These are phyloP conservation scores for Megaceryle maxima DNA, from an alignment of 2,113 vertebrate species.

Conservation along the genomic window DNA sequence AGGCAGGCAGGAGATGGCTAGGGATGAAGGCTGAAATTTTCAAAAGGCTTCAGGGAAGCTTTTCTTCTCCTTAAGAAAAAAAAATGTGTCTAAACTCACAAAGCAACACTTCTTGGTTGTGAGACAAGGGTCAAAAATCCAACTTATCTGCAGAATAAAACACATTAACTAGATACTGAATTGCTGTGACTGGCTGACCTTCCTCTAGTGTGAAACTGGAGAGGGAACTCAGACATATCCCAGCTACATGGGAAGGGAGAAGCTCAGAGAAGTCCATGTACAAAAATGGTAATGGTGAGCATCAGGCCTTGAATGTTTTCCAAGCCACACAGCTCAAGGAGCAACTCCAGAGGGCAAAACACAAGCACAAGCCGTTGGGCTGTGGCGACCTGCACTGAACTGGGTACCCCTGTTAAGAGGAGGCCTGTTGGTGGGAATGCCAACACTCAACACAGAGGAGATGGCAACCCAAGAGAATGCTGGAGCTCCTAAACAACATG, in stretches of 20 bases:
- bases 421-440: not conserved
- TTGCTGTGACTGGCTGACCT: not conserved
- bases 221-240: not conserved
- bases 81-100: not conserved
- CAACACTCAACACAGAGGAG: not conserved
- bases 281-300: not conserved
- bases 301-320: not conserved
- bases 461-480: not conserved
- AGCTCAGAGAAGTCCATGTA: fast-evolving
- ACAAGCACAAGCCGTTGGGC: not conserved
- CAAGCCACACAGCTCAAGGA: not conserved
- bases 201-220: not conserved
- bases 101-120: not conserved
- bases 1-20: not conserved
- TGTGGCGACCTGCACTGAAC: not conserved
- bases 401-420: not conserved
- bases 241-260: not conserved
- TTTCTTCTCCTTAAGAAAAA: not conserved
- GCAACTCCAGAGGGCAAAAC: not conserved
- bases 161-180: not conserved
- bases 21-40: not conserved
- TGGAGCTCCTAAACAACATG: not conserved
- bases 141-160: not conserved
- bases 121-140: not conserved
- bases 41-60: not conserved